Base-by-base conservation (phyloP, 2,797 vertebrate genomes). In the Scleropages formosus region DNA sequence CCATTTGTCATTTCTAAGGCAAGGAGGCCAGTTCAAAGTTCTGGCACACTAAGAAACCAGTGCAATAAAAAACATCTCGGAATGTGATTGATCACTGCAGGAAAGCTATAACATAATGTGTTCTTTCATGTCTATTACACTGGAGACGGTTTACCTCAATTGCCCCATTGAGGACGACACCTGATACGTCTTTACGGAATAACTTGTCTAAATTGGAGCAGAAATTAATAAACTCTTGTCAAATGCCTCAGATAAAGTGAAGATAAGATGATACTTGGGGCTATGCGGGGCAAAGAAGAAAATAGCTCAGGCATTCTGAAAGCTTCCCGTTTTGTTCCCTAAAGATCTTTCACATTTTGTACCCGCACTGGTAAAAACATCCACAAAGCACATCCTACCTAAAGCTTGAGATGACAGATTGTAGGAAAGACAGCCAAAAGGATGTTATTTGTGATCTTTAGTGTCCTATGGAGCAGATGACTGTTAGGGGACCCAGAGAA, bases 201-300 rank as follows among this genome's bases (percentile, higher is more conserved):
- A 75, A 86, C 78, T 73, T 18, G 39, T 75, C 86, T 82, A 62
- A 78, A 75, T 77, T 31, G 60, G 79, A 81, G 76, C 24, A 46
- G 44, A 80, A 85, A 80, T 85, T 78, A 87, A 86, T 87, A 87
- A 87, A 87, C 86, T 87, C 78, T 79, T 87, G 85, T 89, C 84
- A 86, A 78, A 80, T 12, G 47, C 76, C 26, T 49, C 26, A 44
- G 49, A 18, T 53, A 65, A 56, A 63, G 78, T 80, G 81, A 78
- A 70, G 82, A 82, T 66, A 75, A 2, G 85, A 87, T 78, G 69
- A 72, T 58, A 77, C 85, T 83, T 4, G 58, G 63, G 88, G 87
- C 82, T 75, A 85, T 74, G 51, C 77, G 79, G 63, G 27, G 15
- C 47, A 60, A 64, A 53, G 82, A 84, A 87, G 78, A 74, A 82